These are phyloP conservation scores for Burhinus bistriatus DNA, from an alignment of 2,113 vertebrate species.

Conservation along the genomic window DNA sequence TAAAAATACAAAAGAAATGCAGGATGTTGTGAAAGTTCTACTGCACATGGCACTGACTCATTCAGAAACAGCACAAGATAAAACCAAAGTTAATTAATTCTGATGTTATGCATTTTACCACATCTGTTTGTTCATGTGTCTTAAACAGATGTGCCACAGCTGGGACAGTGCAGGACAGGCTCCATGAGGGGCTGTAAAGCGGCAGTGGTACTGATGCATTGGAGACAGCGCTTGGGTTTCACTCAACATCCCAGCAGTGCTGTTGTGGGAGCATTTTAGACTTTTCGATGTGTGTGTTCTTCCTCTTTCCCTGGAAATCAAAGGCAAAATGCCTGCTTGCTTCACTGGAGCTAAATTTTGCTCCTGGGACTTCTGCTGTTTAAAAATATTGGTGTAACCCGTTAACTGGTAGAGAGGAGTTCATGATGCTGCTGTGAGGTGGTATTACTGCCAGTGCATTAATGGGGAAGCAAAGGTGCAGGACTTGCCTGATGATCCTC, in stretches of 20 bases:
- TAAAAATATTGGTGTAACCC: background rate
- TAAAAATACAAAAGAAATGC: background rate
- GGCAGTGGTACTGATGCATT: background rate
- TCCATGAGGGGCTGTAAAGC: background rate
- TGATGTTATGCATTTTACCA: background rate
- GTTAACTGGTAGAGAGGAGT: accelerated
- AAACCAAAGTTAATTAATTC: background rate
- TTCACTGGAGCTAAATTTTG: background rate
- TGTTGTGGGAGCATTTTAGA: background rate
- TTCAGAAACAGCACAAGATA: background rate
- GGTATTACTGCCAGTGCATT: background rate
- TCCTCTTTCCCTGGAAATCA: background rate
- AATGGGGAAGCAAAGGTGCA: background rate
- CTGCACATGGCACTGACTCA: accelerated
- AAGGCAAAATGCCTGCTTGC: background rate
- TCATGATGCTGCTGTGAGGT: background rate
- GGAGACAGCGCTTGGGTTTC: background rate
- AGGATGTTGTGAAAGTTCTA: background rate
- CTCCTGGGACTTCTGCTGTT: background rate
- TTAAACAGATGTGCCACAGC: background rate
- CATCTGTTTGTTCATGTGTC: background rate
- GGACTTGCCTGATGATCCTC: background rate
- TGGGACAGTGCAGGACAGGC: background rate
- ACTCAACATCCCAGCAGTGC: background rate
- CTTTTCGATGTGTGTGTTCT: background rate